Evolutionary conservation across 2,113 vertebrate species (phyloP), one percentile per base, ranked within the genome.

Genomic region (Pomatorhinus ruficollis): DNA sequence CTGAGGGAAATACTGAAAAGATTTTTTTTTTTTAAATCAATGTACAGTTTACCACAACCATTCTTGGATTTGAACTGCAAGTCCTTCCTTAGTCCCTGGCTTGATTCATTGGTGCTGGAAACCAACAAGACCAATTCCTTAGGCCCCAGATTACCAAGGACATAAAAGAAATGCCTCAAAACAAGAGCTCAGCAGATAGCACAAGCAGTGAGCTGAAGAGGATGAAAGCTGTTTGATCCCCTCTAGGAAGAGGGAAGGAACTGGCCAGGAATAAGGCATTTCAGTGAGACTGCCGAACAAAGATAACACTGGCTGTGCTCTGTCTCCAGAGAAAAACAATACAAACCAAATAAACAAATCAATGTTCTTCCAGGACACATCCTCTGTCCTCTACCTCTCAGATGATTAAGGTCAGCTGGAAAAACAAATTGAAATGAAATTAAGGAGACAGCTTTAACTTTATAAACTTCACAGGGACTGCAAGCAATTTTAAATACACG

Each of bases 211-310:
- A 81, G 66, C 50, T 81, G 63, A 69, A 66, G 76, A 6, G 0
- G 53, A 83, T 77, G 42, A 93, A 96, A 94, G 78, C 78, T 61
- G 10, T 6, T 95, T 92, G 80, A 93, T 93, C 78, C n/a, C 30
- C 56, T n/a, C 7, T 50, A 84, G 79, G 61, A 91, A 53, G 5
- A 72, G 25, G 13, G 57, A 79, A 83, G 71, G 66, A 94, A 61
- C 45, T 37, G 64, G 81, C 52, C 61, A 40, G 31, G 80, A 76
- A 87, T 49, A 53, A 84, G 83, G 80, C 44, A 3, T 13, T 18
- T 25, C 6, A 9, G 50, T 42, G 70, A 78, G 61, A 83, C 66
- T 68, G 86, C 52, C 1, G 28, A 27, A 47, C 42, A 85, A n/a
- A 91, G 80, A 52, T 60, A 95, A 86, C 71, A 15, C 23, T 30